Percentiles rank a stretch among this genome's conserved stretches.
Evolutionary conservation across 2,797 vertebrate species (phyloP).

Genomic region (Rousettus madagascariensis): DNA sequence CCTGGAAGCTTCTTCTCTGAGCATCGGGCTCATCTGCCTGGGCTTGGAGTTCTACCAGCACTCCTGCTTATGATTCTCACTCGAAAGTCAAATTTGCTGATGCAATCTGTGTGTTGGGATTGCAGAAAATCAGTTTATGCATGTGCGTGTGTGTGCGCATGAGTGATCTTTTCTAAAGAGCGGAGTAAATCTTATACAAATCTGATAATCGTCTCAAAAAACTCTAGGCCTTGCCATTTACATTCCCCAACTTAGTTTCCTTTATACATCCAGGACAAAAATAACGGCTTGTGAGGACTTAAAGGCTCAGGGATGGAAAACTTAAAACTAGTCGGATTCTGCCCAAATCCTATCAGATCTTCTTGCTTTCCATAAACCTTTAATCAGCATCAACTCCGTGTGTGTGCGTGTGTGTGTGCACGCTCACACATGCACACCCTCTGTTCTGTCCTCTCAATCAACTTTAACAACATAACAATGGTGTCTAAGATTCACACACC

Average conservation of each 20-base stretch:
- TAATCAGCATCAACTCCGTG: conserved; percentile 83
- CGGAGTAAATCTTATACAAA: conserved; percentile 83
- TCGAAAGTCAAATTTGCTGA: not conserved
- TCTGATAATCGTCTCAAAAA: conserved; percentile 85
- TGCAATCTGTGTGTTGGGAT: conserved; percentile 53
- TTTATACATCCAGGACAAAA: conserved; percentile 80
- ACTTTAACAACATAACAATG: not conserved
- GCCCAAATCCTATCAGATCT: conserved; percentile 89
- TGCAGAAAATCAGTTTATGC: conserved; percentile 69
- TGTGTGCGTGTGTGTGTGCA: not conserved
- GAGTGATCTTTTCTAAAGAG: conserved; percentile 73
- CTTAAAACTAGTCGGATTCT: conserved; percentile 87
- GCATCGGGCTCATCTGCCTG: fast-evolving
- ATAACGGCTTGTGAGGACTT: conserved; percentile 86
- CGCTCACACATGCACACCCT: not conserved
- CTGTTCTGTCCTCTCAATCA: not conserved
- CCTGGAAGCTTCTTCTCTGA: not conserved
- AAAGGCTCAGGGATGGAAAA: conserved; percentile 88
- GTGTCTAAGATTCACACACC: fast-evolving
- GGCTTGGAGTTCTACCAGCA: not conserved
- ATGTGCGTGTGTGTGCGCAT: not conserved
- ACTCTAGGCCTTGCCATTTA: conserved; percentile 80
- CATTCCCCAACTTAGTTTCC: conserved; percentile 62
- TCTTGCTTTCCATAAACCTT: conserved; percentile 87
- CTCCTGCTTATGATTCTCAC: not conserved